Base-by-base conservation (phyloP, 2,797 vertebrate species). In the Lagocephalus sceleratus region DNA sequence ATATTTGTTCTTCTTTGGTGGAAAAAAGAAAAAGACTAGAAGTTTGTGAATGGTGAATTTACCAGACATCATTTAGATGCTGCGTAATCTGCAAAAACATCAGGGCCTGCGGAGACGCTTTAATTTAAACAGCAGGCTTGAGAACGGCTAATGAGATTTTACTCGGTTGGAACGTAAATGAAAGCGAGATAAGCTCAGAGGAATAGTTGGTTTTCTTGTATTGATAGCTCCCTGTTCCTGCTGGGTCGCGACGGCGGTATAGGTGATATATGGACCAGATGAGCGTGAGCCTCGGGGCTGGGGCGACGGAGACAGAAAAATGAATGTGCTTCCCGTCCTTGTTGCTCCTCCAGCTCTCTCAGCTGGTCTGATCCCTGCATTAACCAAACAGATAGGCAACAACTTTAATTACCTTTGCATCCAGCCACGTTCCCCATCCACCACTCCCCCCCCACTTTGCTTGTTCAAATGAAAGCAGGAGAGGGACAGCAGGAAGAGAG, bases 331-430 rank as follows among this genome's bases (percentile, higher is more conserved):
- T 79, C 83, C 84, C 81, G 75, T 89, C 76, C 82, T 73, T 63
- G 61, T 76, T 75, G 79, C 53, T 63, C 73, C 84, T 87, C 76
- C 59, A 32, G 77, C 81, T 79, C 85, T 76, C 74, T 74, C 67
- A 80, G 65, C 71, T 74, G 73, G 79, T 78, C 81, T 84, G 78
- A 80, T 77, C 69, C 78, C 77, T 75, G 78, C 87, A 89, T 89
- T 90, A 89, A 81, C 81, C 87, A 88, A 90, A 90, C 85, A 87
- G 89, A 91, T 91, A 91, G 85, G 84, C 85, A 89, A 81, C 88
- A 85, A 90, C 86, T 91, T 91, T 89, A 91, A 91, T 91, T 92
- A 90, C 88, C 87, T 92, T 86, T 87, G 86, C 88, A 89, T 89
- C 85, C 78, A 90, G 79, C 85, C 63, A 65, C 79, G 86, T 87